Base-by-base conservation (phyloP, 2,797 vertebrate genomes). In the Chloroceryle amazona region DNA sequence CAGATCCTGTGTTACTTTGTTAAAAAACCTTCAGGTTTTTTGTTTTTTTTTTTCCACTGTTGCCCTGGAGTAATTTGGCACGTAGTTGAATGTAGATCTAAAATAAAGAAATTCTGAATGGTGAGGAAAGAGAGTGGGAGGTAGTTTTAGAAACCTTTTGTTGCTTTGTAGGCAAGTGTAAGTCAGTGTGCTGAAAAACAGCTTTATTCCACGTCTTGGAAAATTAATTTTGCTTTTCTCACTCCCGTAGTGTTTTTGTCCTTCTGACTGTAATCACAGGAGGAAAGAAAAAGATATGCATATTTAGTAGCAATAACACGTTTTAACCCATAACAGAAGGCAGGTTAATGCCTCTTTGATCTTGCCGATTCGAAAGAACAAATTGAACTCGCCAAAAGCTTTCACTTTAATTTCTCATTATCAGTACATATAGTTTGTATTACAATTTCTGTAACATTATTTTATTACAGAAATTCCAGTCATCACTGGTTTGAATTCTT, bases 231-330 rank as follows among this genome's bases (percentile, higher is more conserved):
- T 81, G 13, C 3, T 55, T 70, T 73, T 47, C 17, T 2, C 4
- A 2, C 23, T 79, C 2, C 5, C 6, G 0, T 57, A 4, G 1
- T 37, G 28, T 79, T 42, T 67, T 44, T 6, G 74, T 74, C 5
- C 4, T 65, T 5, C 6, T 33, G 28, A 1, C 9, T 80, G 10
- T n/a, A 85, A 22, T 46, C 20, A 8, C 13, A 21, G 10, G 81
- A 68, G 4, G 6, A 16, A 5, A 49, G 9, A 33, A 49, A 57
- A 39, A 9, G 11, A 1, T 28, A 11, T 3, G 2, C 1, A 0
- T 12, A 6, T 23, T 74, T 21, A 44, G 6, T 42, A 42, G 44
- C 80, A 60, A 19, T 81, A 54, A 90, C 55, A 8, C 3, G 1
- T 61, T 33, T 21, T 84, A 54, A 89, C 55, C 9, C 3, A 1